phyloP scores from a whole-genome alignment of 2,888 invertebrate genomes.

The Hipparchia semele region DNA sequence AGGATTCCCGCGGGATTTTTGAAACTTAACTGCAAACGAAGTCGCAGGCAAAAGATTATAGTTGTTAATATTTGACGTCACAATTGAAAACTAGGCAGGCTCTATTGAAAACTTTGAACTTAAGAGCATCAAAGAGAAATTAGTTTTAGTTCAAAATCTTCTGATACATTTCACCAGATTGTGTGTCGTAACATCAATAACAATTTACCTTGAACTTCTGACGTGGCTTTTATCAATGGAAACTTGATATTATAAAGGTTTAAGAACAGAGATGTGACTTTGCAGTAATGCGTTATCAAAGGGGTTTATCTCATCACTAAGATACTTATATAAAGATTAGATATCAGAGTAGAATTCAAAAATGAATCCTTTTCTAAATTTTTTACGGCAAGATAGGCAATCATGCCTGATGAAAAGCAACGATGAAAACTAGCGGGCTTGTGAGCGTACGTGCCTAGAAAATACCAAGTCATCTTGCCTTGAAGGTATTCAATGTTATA shows the following conservation, averaged over 20 bases:
- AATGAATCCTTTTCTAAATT: background rate
- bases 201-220: conserved; percentile 14
- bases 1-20: no score
- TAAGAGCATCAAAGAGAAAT: background rate
- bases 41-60: no score
- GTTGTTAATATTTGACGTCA: background rate
- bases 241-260: conserved; percentile 15
- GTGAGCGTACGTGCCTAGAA: no score
- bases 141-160: background rate
- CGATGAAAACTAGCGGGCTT: no score
- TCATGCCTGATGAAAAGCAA: no score
- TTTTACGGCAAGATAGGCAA: no score
- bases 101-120: background rate
- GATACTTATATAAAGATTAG: background rate
- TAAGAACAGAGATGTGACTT: background rate
- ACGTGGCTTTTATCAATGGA: conserved; percentile 18
- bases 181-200: conserved; percentile 17
- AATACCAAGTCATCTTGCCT: no score
- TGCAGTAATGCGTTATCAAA: background rate
- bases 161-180: conserved; percentile 7
- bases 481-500: no score
- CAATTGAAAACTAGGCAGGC: background rate
- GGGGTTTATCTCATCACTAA: background rate
- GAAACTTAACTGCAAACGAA: no score
- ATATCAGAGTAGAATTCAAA: background rate